Base-by-base conservation (phyloP, 1,140 invertebrate genomes). In the Sipha flava region DNA sequence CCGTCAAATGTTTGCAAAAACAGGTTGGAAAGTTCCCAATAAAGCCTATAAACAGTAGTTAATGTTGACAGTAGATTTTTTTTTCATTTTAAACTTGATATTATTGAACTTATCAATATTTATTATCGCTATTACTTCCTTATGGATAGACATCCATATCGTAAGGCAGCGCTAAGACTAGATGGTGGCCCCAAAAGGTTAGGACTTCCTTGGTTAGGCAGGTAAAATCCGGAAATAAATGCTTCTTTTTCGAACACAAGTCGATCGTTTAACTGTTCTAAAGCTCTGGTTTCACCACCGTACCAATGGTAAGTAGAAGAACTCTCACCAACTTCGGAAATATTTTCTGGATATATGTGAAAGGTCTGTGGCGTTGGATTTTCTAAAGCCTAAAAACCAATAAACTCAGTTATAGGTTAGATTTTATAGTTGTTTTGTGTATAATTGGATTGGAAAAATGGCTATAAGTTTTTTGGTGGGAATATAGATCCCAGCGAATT, bases 121-220 rank as follows among this genome's bases (percentile, higher is more conserved):
- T 21, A 0, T 40, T 43, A 10, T 16, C 9, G 12, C 68, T 79
- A 83, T 84, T 83, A 89, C 88, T 84, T 87, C 18, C 90, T 85
- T 2, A 91, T 88, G 54, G 90, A 91, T 2, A 91, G 84, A 82
- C 89, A 90, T 26, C 90, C 90, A 83, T 91, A 92, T 4, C 90
- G 86, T 12, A 93, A 85, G 81, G 90, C 89, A 2, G 90, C 89
- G 82, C 90, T 92, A 82, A 92, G 85, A 49, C 90, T 91, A 80
- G 90, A 88, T 0, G 92, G 90, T 23, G 88, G 88, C 0, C 90
- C 90, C 29, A 90, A 83, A 31, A 93, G 86, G 81, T 93, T 90
- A 0, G 92, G 92, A 81, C 87, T 87, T 3, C 88, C 87, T 84
- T 92, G 91, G 79, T 92, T 92, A 1, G 91, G 91, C 81, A 92